Base-by-base conservation (phyloP, 2,888 invertebrate genomes). In the Nesidiocoris tenuis region DNA sequence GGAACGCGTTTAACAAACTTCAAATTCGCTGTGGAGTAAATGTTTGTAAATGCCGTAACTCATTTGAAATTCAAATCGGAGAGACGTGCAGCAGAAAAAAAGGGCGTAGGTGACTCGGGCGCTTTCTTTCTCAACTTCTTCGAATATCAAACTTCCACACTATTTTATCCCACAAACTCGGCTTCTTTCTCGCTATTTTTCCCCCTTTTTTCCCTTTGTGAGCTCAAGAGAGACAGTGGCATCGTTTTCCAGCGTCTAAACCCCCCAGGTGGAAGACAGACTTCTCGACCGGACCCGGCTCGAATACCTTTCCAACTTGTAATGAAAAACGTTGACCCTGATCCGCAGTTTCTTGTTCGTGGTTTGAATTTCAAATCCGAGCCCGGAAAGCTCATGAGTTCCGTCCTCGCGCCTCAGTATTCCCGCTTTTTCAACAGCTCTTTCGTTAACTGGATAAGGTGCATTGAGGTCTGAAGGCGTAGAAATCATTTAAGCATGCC, bases 281-380 rank as follows among this genome's bases (percentile, higher is more conserved):
- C 39, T 39, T 39, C 39, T 39, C 39, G 39, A 12, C n/a, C n/a
- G 39, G 5, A 39, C 39, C 39, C 12, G 3, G 5, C 39, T 39
- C 39, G 39, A 39, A 39, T 25, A n/a, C 65, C 21, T 19, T 21
- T 67, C 2, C 59, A 70, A 70, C 70, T 59, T 57, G 70, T 70
- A 70, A 70, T 70, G 70, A 70, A 70, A 70, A 70, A 70, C 70
- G 70, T 70, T 70, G 70, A 70, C 59, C 59, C 59, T 70, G 57
- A 59, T 59, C 59, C 70, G 16, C 61, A 23, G 70, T 57, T 59
- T 57, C 39, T 12, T 39, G 39, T 39, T 23, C 59, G 59, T 24
- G 57, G 70, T 70, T 70, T 70, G 70, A 70, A 70, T 70, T 70
- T 70, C 70, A 70, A 70, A 70, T 70, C 24, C 70, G 24, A 39